These are phyloP conservation scores for Chroicocephalus ridibundus DNA, from an alignment of 2,113 vertebrate species.

Conservation along the genomic window DNA sequence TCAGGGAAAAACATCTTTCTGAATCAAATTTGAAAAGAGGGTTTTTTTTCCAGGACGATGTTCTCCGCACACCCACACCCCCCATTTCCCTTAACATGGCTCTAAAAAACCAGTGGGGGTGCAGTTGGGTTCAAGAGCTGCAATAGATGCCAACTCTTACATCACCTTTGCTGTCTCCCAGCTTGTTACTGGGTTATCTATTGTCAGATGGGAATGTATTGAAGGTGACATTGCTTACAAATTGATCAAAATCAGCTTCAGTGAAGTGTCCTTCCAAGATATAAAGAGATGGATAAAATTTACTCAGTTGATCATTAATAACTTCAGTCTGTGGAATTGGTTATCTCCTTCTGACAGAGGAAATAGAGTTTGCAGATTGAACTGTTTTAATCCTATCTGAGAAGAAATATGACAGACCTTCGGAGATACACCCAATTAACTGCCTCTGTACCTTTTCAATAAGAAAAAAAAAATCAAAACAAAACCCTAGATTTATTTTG, in stretches of 20 bases:
- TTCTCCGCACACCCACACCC: no score
- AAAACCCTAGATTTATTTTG: background rate
- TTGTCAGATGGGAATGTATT: constrained; percentile 49
- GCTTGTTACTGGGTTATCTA: constrained; percentile 39
- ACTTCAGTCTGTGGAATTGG: constrained; percentile 36
- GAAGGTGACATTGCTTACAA: constrained; percentile 58
- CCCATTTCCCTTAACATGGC: background rate
- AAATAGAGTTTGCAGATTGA: constrained; percentile 55
- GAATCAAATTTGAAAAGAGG: background rate
- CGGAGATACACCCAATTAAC: constrained; percentile 40
- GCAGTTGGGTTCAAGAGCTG: background rate
- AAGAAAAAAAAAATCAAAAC: background rate
- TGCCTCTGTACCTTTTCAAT: background rate
- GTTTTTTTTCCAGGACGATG: background rate
- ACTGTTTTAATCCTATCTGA: constrained; percentile 35
- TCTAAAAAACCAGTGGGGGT: background rate
- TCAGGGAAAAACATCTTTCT: background rate
- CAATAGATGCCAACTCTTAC: background rate
- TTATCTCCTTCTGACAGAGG: constrained; percentile 56
- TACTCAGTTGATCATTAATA: constrained; percentile 61
- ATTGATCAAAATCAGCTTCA: constrained; percentile 62
- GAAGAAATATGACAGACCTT: constrained; percentile 47
- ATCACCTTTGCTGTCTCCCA: constrained; percentile 23
- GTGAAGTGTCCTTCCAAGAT: constrained; percentile 38
- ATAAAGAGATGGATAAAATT: constrained; percentile 62